Evolutionary conservation across 2,113 vertebrate genomes (phyloP).

Genomic region (Aphelocoma coerulescens): DNA sequence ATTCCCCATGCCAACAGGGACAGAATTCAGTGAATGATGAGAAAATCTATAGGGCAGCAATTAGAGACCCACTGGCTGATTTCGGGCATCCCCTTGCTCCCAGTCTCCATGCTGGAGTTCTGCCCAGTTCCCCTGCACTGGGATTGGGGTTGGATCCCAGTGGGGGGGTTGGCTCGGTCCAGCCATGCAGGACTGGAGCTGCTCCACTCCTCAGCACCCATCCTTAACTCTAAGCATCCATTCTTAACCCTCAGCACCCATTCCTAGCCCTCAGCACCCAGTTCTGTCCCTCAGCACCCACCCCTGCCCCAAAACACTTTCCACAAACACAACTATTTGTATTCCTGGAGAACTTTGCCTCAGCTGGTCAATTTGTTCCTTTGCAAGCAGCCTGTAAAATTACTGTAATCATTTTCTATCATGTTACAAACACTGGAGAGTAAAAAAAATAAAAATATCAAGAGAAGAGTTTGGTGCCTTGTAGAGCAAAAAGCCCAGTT

Average conservation of each 20-base stretch:
- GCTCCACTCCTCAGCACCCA: neutral
- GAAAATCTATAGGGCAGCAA: neutral
- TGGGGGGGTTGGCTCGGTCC: neutral
- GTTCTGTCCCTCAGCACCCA: neutral
- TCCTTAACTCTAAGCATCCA: too few species aligned
- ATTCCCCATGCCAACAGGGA: neutral
- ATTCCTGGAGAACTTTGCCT: neutral
- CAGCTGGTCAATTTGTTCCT: neutral
- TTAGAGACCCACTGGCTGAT: neutral
- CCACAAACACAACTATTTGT: neutral
- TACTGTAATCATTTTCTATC: neutral
- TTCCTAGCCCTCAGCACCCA: neutral
- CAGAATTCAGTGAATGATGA: neutral
- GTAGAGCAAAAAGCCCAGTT: neutral
- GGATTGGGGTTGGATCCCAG: neutral
- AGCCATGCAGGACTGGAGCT: neutral
- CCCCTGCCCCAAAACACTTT: neutral
- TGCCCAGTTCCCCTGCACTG: neutral
- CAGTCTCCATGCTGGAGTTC: neutral
- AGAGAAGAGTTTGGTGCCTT: neutral
- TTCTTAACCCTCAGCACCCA: fast-evolving
- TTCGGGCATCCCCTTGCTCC: neutral
- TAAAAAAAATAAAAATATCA: neutral
- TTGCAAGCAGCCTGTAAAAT: neutral
- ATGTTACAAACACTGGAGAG: neutral